Evolutionary conservation across 2,113 vertebrate genomes (phyloP).

Genomic region (Ammodytes dubius): DNA sequence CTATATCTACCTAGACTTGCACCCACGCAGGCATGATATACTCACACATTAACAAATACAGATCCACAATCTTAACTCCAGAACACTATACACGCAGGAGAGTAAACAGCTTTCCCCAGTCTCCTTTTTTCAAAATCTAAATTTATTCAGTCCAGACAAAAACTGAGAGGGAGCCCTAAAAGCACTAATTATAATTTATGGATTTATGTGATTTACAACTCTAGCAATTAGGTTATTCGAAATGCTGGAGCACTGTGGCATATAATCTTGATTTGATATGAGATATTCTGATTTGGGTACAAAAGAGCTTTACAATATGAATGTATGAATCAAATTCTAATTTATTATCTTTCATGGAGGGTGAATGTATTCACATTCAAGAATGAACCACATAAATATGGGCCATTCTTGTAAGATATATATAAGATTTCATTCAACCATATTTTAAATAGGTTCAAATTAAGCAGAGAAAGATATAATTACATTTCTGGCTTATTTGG

Average conservation of each 20-base stretch:
- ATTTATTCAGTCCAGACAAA: constrained; percentile 49
- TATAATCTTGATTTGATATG: constrained; percentile 45
- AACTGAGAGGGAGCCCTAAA: constrained; percentile 36
- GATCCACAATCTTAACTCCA: constrained; percentile 40
- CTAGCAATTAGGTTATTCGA: constrained; percentile 67
- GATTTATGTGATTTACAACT: constrained; percentile 68
- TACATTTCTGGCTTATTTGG: constrained; percentile 81
- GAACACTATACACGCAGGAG: constrained; percentile 11
- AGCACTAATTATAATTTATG: constrained; percentile 61
- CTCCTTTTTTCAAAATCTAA: constrained; percentile 51
- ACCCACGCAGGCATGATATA: constrained; percentile 12
- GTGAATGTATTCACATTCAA: constrained; percentile 62
- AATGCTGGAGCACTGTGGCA: constrained; percentile 51
- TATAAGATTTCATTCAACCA: constrained; percentile 76
- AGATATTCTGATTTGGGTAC: not conserved
- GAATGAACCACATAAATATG: constrained; percentile 63
- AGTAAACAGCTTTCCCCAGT: constrained; percentile 29
- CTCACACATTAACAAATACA: constrained; percentile 12
- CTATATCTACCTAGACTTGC: not conserved
- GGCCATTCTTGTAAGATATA: constrained; percentile 70
- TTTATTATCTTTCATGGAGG: constrained; percentile 64
- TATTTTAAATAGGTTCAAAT: constrained; percentile 73
- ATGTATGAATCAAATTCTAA: constrained; percentile 71
- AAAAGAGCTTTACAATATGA: constrained; percentile 60
- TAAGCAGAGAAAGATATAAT: constrained; percentile 75